These are phyloP conservation scores for Octomys mimax DNA, from an alignment of 2,797 vertebrate genomes.

Conservation along the genomic window DNA sequence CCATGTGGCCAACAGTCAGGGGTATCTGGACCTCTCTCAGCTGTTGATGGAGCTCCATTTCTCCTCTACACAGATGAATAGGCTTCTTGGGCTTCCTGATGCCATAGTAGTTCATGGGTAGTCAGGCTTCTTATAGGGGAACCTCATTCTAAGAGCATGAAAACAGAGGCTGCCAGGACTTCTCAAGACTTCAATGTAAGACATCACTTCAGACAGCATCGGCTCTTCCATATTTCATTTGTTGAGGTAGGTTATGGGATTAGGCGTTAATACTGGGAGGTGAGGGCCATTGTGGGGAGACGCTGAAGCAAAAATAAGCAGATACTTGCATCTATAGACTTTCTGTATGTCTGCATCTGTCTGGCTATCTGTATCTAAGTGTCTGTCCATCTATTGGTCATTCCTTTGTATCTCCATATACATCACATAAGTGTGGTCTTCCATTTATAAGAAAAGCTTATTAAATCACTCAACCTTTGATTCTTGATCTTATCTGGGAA, in stretches of 20 bases:
- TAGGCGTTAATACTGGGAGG: background rate
- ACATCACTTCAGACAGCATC: background rate
- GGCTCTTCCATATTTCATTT: background rate
- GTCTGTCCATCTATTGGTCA: background rate
- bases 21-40: accelerated
- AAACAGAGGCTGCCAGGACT: background rate
- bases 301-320: background rate
- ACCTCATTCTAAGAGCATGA: background rate
- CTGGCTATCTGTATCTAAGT: background rate
- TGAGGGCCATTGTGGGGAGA: too few relatives aligned
- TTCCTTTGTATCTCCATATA: background rate
- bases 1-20: accelerated
- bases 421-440: background rate
- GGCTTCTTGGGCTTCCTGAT: background rate
- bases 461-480: background rate
- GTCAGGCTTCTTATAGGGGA: background rate
- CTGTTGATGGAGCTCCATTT: background rate
- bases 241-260: background rate
- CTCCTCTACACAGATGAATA: background rate
- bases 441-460: background rate
- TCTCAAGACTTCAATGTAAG: background rate
- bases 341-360: background rate
- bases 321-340: background rate
- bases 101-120: background rate
- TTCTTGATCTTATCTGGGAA: background rate